Percentiles rank a stretch among this genome's conserved stretches.
These are phyloP conservation scores for Drosophila parthenogenetica DNA, from an alignment of 2,888 invertebrate species.

Conservation along the genomic window DNA sequence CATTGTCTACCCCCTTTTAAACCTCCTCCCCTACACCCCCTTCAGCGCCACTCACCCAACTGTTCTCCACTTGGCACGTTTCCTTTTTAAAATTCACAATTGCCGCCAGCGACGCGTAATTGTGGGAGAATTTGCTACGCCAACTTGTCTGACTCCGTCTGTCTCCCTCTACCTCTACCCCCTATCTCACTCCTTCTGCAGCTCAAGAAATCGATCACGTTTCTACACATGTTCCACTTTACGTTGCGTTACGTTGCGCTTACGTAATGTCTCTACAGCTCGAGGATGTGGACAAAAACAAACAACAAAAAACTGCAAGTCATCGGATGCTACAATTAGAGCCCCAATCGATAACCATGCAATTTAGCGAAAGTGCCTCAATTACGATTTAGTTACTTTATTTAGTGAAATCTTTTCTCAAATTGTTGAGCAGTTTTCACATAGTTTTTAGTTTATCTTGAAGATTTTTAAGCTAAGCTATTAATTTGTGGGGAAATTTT, in stretches of 20 bases:
- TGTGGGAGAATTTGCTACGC: constrained; percentile 78
- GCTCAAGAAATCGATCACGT: constrained; percentile 65
- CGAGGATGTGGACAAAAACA: constrained; percentile 46
- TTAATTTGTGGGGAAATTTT: neutral
- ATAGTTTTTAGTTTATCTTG: neutral
- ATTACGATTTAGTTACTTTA: constrained; percentile 16
- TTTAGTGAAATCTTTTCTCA: neutral
- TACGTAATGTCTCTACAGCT: constrained; percentile 65
- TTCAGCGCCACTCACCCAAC: neutral
- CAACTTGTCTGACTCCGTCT: constrained; percentile 69
- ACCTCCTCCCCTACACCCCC: constrained; percentile 6
- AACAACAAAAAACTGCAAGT: constrained; percentile 37
- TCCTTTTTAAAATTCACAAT: constrained; percentile 84
- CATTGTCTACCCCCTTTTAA: constrained; percentile 55
- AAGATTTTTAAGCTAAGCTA: neutral
- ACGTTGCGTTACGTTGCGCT: constrained; percentile 72
- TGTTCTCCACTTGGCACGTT: constrained; percentile 66
- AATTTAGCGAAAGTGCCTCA: constrained; percentile 55
- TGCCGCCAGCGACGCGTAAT: constrained; percentile 78
- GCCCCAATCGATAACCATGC: constrained; percentile 36
- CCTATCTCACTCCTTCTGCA: neutral
- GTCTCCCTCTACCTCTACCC: constrained; percentile 15
- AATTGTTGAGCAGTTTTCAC: constrained; percentile 9
- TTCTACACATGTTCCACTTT: constrained; percentile 79
- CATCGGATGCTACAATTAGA: constrained; percentile 54